Percentiles rank a stretch among this genome's conserved stretches.
These are phyloP conservation scores for Bruchidius siliquastri DNA, from an alignment of 2,888 invertebrate species.

Conservation along the genomic window DNA sequence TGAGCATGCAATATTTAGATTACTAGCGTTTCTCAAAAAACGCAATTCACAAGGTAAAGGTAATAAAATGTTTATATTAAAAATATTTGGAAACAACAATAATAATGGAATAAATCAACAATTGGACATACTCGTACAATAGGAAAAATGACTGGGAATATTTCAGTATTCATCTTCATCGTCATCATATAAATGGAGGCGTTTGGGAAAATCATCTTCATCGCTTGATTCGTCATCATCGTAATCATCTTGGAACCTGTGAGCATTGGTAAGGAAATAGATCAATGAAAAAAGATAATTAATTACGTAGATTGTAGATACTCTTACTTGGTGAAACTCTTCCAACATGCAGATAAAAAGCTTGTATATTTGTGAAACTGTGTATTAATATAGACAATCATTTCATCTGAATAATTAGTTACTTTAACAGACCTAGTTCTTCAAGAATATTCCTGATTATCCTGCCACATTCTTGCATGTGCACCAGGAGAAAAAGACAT, in stretches of 20 bases:
- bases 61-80: background rate
- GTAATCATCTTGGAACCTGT: constrained; percentile 16
- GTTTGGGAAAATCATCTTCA: constrained; percentile 18
- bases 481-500: too few relatives aligned
- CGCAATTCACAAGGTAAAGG: background rate
- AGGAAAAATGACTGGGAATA: background rate
- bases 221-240: constrained; percentile 30
- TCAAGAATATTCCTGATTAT: too few relatives aligned
- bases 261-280: constrained; percentile 5
- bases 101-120: constrained; percentile 8
- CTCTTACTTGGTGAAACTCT: too few relatives aligned
- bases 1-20: too few relatives aligned
- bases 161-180: constrained; percentile 8
- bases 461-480: too few relatives aligned
- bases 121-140: background rate
- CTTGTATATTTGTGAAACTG: too few relatives aligned
- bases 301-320: too few relatives aligned
- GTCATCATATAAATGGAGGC: constrained; percentile 6
- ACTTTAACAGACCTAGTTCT: too few relatives aligned
- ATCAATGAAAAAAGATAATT: too few relatives aligned
- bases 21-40: background rate
- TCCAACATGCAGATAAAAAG: too few relatives aligned
- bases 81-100: constrained; percentile 2
- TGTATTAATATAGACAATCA: too few relatives aligned
- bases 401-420: too few relatives aligned